A percentile compares a stretch with the other conserved stretches of the same genome.
These are phyloP conservation scores for Cantharis nigra DNA, from an alignment of 2,888 invertebrate species.

Conservation along the genomic window DNA sequence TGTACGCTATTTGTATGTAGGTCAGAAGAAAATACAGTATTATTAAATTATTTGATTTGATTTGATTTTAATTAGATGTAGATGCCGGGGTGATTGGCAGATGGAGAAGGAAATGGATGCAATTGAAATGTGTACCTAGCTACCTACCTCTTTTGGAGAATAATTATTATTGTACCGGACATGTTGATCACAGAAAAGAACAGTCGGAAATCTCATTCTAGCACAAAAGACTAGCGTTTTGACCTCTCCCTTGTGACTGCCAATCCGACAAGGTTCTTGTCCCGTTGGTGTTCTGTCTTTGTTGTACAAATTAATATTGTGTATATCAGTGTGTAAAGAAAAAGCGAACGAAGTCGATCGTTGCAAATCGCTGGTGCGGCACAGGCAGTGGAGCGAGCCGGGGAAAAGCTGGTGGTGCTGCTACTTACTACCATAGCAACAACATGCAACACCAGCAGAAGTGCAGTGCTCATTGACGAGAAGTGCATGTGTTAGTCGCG, in stretches of 20 bases:
- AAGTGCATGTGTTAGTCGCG: constrained; percentile 52
- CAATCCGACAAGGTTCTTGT: constrained; percentile 35
- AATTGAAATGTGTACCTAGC: constrained; percentile 21
- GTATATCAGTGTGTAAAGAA: constrained; percentile 34
- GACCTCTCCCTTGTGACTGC: constrained; percentile 37
- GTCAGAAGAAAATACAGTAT: neutral
- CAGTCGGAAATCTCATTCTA: constrained; percentile 38
- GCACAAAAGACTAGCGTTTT: constrained; percentile 40
- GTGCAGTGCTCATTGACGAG: constrained; percentile 49
- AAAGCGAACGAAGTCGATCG: constrained; percentile 38
- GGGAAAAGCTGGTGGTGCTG: constrained; percentile 36
- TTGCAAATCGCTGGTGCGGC: constrained; percentile 38
- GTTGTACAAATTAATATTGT: constrained; percentile 15
- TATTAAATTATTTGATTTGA: neutral
- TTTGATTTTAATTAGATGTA: no score
- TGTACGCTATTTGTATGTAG: neutral
- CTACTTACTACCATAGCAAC: constrained; percentile 42
- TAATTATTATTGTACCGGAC: constrained; percentile 11
- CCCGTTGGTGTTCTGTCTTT: constrained; percentile 28
- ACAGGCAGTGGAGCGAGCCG: constrained; percentile 36
- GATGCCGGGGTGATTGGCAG: no score
- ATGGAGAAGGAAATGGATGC: constrained; percentile 28
- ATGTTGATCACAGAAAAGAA: constrained; percentile 5
- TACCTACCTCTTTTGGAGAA: constrained; percentile 31
- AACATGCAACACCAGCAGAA: constrained; percentile 42